Evolutionary conservation across 2,113 vertebrate species (phyloP).

Genomic region (Stercorarius parasiticus): DNA sequence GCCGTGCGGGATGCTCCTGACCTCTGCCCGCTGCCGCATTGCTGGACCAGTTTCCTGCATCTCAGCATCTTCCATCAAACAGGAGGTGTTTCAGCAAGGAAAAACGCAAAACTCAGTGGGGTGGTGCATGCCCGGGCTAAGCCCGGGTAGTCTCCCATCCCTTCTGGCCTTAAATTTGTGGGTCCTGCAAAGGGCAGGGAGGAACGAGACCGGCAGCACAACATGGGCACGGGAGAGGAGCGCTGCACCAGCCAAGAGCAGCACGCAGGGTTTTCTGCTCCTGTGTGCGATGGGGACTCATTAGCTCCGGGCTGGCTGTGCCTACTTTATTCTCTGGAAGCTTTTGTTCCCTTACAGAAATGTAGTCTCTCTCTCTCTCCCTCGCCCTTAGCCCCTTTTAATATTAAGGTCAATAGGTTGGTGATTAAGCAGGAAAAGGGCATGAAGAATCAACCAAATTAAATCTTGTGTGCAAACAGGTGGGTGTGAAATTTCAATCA

Average conservation of each 20-base stretch:
- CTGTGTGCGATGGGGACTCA: neutral
- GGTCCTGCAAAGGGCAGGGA: neutral
- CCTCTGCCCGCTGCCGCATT: neutral
- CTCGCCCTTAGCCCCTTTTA: conserved; percentile 41
- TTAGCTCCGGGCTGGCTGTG: conserved; percentile 30
- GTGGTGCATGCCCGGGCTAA: neutral
- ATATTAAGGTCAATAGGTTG: conserved; percentile 52
- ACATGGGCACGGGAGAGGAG: neutral
- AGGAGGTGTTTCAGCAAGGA: neutral
- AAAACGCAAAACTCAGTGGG: neutral
- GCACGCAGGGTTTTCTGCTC: neutral
- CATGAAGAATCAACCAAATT: conserved; percentile 53
- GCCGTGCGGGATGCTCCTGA: accelerated
- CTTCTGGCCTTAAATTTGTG: neutral
- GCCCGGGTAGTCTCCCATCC: neutral
- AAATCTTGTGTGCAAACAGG: conserved; percentile 61
- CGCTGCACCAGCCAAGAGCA: neutral
- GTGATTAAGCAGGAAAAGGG: conserved; percentile 59
- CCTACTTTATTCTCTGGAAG: conserved; percentile 14
- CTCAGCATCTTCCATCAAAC: neutral
- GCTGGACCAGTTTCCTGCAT: neutral
- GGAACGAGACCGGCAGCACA: neutral
- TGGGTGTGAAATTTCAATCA: conserved; percentile 44
- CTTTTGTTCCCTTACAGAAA: conserved; percentile 40
- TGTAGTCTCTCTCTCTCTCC: neutral